phyloP scores from a whole-genome alignment of 2,888 invertebrate species.

The Rhimphoctona megacephalus region DNA sequence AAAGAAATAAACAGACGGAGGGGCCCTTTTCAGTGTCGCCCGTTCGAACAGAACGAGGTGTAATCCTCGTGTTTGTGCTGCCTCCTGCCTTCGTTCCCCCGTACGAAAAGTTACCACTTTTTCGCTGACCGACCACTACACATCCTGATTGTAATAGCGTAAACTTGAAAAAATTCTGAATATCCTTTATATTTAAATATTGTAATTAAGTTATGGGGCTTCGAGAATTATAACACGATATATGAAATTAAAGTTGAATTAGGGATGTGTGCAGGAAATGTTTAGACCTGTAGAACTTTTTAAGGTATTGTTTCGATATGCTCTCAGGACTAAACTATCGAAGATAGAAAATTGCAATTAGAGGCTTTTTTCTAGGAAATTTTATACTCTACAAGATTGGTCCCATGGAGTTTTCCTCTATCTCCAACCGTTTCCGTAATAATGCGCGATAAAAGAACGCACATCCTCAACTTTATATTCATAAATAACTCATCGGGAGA shows the following conservation, averaged over 20 bases:
- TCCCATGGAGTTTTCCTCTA: background rate
- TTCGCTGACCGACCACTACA: background rate
- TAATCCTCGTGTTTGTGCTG: background rate
- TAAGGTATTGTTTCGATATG: background rate
- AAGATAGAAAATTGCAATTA: background rate
- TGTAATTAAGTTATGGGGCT: background rate
- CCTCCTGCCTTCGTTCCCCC: background rate
- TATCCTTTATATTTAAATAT: background rate
- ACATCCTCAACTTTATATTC: background rate
- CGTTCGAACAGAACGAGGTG: slow-evolving; percentile 60
- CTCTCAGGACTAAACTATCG: background rate
- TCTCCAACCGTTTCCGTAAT: background rate
- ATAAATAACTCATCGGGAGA: too few relatives aligned
- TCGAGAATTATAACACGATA: background rate
- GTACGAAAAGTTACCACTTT: background rate
- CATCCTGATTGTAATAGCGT: background rate
- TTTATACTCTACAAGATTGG: background rate
- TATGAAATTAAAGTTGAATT: background rate
- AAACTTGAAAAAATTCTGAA: background rate
- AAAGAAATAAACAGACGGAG: slow-evolving; percentile 55
- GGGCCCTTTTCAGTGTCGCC: slow-evolving; percentile 34
- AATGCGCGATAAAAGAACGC: background rate
- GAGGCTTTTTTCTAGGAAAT: background rate
- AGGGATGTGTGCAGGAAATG: background rate
- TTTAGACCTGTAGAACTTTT: background rate